A percentile compares a stretch with the other conserved stretches of the same genome.
These are phyloP conservation scores for Danio kyathit DNA, from an alignment of 2,797 vertebrate species.

Conservation along the genomic window DNA sequence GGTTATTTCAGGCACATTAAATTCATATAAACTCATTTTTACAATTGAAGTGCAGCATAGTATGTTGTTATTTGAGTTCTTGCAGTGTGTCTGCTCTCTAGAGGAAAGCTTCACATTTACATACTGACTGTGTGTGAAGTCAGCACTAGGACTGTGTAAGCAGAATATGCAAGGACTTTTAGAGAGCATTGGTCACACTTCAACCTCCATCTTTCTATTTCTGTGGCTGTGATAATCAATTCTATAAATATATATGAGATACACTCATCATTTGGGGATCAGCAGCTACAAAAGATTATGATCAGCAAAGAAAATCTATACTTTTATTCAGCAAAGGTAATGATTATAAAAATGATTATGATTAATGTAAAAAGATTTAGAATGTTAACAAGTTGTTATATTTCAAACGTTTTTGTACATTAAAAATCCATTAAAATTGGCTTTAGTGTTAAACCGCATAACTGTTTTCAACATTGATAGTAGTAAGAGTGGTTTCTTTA, in stretches of 20 bases:
- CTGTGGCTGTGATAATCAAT: background rate
- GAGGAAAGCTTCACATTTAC: background rate
- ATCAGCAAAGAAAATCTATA: too few species aligned
- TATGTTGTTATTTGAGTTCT: background rate
- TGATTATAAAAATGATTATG: too few species aligned
- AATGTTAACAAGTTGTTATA: too few species aligned
- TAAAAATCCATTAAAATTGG: too few species aligned
- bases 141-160: slow-evolving; percentile 26
- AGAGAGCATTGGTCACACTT: slow-evolving; percentile 11
- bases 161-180: slow-evolving; percentile 23
- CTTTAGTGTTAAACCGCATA: too few species aligned
- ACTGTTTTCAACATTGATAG: too few species aligned
- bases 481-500: too few species aligned
- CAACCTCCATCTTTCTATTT: background rate
- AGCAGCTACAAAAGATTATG: background rate
- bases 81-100: background rate
- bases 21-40: background rate
- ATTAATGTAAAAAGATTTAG: too few species aligned
- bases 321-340: too few species aligned
- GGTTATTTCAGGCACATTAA: background rate
- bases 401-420: too few species aligned
- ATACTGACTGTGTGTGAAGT: slow-evolving; percentile 19
- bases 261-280: background rate
- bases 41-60: background rate
- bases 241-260: background rate